Evolutionary conservation across 1,140 invertebrate species (phyloP).

Genomic region (Nomia melanderi): DNA sequence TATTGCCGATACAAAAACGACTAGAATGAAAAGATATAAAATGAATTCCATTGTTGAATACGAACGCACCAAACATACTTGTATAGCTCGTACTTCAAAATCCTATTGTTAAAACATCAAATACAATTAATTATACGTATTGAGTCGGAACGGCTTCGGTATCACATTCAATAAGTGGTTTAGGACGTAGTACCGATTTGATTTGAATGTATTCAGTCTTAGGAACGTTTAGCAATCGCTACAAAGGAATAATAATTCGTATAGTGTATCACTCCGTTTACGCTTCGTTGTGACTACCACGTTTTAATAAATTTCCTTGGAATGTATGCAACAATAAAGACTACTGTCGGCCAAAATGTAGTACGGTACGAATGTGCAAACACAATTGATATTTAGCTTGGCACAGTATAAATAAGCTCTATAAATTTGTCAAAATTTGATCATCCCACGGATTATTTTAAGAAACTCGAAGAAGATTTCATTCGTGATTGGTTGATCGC

Average conservation of each 20-base stretch:
- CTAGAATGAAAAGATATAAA: slow-evolving; percentile 2
- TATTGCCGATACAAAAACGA: not conserved
- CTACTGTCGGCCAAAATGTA: not conserved
- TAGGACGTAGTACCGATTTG: not conserved
- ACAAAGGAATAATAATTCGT: not conserved
- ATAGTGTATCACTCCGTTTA: not conserved
- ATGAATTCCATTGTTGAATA: not conserved
- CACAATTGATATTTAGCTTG: slow-evolving; percentile 2
- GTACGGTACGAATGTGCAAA: not conserved
- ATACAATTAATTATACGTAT: not conserved
- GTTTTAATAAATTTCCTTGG: not conserved
- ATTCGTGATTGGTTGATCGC: not conserved
- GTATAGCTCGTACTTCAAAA: not conserved
- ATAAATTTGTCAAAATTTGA: not conserved
- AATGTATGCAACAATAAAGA: not conserved
- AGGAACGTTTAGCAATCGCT: not conserved
- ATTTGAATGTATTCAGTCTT: slow-evolving; percentile 14
- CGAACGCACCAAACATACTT: not conserved
- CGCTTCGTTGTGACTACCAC: not conserved
- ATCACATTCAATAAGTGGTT: not conserved
- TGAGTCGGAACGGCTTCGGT: slow-evolving; percentile 1
- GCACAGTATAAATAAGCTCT: not conserved
- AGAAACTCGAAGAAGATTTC: slow-evolving; percentile 3
- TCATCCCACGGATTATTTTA: not conserved
- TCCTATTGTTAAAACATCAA: not conserved